Conservation (phyloP, 2,113 vertebrate species). For the Mirounga angustirostris region DNA sequence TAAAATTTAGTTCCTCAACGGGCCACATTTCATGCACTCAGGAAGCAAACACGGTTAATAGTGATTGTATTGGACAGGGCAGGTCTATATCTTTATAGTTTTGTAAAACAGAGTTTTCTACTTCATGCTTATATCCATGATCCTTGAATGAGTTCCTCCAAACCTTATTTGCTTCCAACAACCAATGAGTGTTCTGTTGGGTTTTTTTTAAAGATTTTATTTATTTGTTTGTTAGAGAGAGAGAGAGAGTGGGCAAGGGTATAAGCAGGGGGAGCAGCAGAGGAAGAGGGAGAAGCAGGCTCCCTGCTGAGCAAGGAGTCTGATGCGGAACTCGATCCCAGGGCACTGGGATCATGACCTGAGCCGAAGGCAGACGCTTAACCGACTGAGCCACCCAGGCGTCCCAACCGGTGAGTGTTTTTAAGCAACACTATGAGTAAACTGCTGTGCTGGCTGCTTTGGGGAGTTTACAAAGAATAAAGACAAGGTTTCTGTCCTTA, state of each 20-base stretch:
- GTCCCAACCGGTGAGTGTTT: not conserved
- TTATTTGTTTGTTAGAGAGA: too few relatives aligned
- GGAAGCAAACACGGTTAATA: not conserved
- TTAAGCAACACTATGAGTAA: not conserved
- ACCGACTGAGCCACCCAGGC: too few relatives aligned
- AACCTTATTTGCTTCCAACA: not conserved
- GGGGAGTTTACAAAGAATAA: not conserved
- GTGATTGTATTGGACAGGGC: not conserved
- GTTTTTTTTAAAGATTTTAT: too few relatives aligned
- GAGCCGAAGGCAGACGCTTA: too few relatives aligned
- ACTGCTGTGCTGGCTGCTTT: not conserved
- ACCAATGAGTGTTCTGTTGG: not conserved
- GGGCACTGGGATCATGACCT: too few relatives aligned
- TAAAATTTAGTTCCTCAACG: not conserved
- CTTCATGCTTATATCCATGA: not conserved
- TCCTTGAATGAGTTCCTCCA: not conserved
- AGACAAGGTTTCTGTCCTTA: not conserved
- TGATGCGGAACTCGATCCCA: too few relatives aligned
- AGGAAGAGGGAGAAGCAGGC: too few relatives aligned
- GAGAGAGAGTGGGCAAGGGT: too few relatives aligned
- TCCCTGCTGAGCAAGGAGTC: too few relatives aligned
- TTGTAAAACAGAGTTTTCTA: not conserved
- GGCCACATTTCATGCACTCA: not conserved
- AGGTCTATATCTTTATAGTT: not conserved
- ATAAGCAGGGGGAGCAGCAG: too few relatives aligned